Evolutionary conservation across 2,797 vertebrate genomes (phyloP).

Genomic region (Danio jaintianensis): DNA sequence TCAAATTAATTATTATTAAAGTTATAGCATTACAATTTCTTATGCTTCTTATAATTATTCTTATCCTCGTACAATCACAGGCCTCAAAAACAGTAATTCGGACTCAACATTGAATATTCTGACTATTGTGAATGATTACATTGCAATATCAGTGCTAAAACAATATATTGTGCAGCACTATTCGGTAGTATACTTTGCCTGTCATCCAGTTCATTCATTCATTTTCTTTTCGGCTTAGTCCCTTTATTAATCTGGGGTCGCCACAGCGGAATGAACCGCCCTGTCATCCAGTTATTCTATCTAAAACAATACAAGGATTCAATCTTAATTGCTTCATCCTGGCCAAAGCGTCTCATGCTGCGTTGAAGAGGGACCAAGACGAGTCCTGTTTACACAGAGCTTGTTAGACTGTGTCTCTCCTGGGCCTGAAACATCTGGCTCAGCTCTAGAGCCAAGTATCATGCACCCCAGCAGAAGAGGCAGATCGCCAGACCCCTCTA

Average conservation of each 20-base stretch:
- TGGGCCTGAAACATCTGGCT: slow-evolving; percentile 70
- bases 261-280: too few species aligned
- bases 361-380: slow-evolving; percentile 42
- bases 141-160: too few species aligned
- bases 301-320: slow-evolving; percentile 23
- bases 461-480: slow-evolving; percentile 12
- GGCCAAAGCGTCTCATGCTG: slow-evolving; percentile 13
- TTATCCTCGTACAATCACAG: not conserved
- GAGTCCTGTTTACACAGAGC: slow-evolving; percentile 68
- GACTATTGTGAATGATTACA: too few species aligned
- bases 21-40: too few species aligned
- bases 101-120: too few species aligned
- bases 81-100: too few species aligned
- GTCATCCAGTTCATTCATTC: not conserved
- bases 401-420: slow-evolving; percentile 68
- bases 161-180: too few species aligned
- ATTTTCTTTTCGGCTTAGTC: too few species aligned
- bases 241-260: too few species aligned
- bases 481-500: slow-evolving; percentile 16
- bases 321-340: slow-evolving; percentile 26
- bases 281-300: not conserved
- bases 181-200: too few species aligned
- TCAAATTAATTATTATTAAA: too few species aligned
- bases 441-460: slow-evolving; percentile 63
- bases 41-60: too few species aligned